Evolutionary conservation across 2,113 vertebrate genomes (phyloP), one percentile per base, ranked within the genome.

Genomic region (Penelope pileata): DNA sequence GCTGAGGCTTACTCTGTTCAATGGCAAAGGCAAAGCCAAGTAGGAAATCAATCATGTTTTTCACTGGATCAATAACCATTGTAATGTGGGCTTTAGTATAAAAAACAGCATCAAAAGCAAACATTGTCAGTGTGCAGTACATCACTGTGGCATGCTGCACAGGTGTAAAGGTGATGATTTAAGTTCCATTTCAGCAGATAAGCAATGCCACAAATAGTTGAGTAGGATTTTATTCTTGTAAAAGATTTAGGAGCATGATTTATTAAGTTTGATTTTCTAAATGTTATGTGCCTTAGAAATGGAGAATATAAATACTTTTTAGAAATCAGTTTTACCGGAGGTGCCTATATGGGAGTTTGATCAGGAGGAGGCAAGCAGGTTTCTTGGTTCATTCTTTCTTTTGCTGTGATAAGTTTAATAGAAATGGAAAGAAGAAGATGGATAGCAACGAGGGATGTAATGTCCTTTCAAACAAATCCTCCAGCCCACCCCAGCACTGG

Each of bases 11-110:
- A 43, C 24, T 86, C 36, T 80, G 26, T 87, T 81, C 53, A 91
- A 67, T 60, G 86, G 80, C 24, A 89, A 51, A 81, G 36, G 50
- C 34, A 36, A 84, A 75, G 53, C n/a, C 8, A 73, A 63, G 38
- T 19, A 74, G 63, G 58, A 88, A 96, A 92, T 90, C 70, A 90
- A 7, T 93, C 68, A 36, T 48, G 43, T 68, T 75, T 91, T 86
- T 79, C 58, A 38, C 47, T 74, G 68, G 60, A 51, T 88, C 50
- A 60, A 54, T 94, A 91, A 63, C n/a, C 45, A 58, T 30, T 90
- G 66, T 75, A 66, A 91, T 69, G 51, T 82, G 82, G 32, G 45
- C 2, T 94, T 95, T 80, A 75, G 50, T 83, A 32, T 29, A 80
- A 86, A 83, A 64, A 74, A 3, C 34, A 73, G 12, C 45, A 54